phyloP scores from a whole-genome alignment of 2,797 vertebrate genomes.

The Aplochiton taeniatus region DNA sequence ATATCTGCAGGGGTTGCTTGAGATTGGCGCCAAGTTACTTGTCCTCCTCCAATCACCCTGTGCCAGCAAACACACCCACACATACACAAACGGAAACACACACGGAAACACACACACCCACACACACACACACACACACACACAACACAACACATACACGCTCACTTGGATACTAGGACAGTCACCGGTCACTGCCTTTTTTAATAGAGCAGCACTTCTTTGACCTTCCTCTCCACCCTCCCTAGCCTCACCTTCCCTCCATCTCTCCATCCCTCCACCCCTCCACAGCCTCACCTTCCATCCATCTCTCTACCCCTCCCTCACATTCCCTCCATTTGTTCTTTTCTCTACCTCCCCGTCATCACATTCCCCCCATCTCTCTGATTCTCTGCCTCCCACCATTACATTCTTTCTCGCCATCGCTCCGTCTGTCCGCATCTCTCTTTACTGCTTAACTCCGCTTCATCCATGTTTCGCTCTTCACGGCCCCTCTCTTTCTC shows the following conservation, averaged over 20 bases:
- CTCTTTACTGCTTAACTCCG: too few relatives aligned
- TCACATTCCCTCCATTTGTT: not conserved
- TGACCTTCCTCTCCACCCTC: constrained; percentile 9
- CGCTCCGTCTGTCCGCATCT: not conserved
- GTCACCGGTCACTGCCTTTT: constrained; percentile 23
- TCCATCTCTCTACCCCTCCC: constrained; percentile 15
- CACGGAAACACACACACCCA: not conserved
- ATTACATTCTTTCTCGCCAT: not conserved
- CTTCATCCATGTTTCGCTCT: too few relatives aligned
- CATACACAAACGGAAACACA: not conserved
- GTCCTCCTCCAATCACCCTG: not conserved
- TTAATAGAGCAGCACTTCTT: constrained; percentile 31
- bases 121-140: constrained; percentile 3
- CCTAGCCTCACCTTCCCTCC: not conserved
- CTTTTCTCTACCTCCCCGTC: not conserved
- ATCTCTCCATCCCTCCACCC: constrained; percentile 8
- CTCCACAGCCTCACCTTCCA: not conserved
- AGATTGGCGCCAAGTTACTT: not conserved
- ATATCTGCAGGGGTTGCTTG: not conserved
- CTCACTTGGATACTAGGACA: constrained; percentile 20
- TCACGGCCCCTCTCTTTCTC: not conserved
- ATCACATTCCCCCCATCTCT: constrained; percentile 10
- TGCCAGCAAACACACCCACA: not conserved
- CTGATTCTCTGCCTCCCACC: not conserved
- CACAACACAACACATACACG: not conserved